phyloP scores from a whole-genome alignment of 2,113 vertebrate genomes.

The Phyllostomus hastatus region DNA sequence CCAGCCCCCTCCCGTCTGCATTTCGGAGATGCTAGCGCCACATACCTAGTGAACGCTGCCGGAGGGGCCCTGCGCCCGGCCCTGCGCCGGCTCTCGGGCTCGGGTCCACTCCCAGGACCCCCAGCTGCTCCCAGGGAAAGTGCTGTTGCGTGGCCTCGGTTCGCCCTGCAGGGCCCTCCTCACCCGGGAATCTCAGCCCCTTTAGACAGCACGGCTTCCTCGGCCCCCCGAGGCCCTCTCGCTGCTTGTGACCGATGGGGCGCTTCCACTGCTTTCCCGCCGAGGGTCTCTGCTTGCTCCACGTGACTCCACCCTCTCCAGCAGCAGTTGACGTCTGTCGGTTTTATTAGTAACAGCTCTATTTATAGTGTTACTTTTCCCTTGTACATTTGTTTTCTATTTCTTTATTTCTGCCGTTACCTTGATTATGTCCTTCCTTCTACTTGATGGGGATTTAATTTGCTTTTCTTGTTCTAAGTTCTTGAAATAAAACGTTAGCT shows the following conservation, averaged over 20 bases:
- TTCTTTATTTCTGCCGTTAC: neutral
- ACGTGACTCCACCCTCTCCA: neutral
- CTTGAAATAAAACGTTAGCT: neutral
- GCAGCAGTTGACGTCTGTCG: neutral
- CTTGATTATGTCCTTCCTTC: neutral
- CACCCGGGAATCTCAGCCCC: neutral
- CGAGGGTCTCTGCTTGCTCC: neutral
- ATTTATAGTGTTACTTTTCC: neutral
- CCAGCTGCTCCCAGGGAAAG: neutral
- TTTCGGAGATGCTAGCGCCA: neutral
- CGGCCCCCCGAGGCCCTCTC: neutral
- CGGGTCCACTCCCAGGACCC: neutral
- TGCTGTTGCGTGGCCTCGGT: rapidly evolving
- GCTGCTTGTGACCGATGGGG: neutral
- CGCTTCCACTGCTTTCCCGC: neutral
- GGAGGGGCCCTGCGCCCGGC: neutral
- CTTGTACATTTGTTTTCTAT: neutral
- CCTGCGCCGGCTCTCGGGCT: neutral
- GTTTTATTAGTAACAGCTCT: neutral
- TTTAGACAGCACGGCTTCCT: neutral
- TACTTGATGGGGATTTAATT: neutral
- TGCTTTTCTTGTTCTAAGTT: neutral
- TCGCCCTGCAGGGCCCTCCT: too few species aligned
- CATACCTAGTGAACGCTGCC: rapidly evolving
- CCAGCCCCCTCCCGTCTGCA: neutral